A percentile compares a stretch with the other conserved stretches of the same genome.
Evolutionary conservation across 2,113 vertebrate genomes (phyloP).

Genomic region (Oryzias curvinotus): DNA sequence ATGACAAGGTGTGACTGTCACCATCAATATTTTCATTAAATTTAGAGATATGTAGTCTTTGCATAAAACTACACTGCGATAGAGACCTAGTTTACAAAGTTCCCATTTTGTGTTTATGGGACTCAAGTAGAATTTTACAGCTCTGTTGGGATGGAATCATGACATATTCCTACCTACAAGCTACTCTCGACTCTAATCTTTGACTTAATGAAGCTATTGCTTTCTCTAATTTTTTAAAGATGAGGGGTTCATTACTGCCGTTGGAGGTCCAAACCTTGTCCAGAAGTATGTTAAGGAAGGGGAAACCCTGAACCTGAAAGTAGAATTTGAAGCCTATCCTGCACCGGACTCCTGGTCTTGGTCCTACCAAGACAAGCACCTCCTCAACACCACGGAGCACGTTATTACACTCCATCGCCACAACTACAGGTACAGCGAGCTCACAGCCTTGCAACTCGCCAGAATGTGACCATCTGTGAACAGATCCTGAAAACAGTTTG

Average conservation of each 20-base stretch:
- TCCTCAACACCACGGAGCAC: slow-evolving; percentile 89
- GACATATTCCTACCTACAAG: no score
- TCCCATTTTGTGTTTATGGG: no score
- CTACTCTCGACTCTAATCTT: no score
- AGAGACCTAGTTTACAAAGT: no score
- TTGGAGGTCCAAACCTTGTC: slow-evolving; percentile 76
- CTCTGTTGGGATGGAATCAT: no score
- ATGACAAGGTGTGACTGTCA: no score
- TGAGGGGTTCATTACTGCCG: slow-evolving; percentile 84
- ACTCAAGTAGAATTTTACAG: no score
- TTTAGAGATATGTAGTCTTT: no score
- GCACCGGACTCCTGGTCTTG: slow-evolving; percentile 79
- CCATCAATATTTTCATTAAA: no score
- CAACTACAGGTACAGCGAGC: slow-evolving; percentile 83
- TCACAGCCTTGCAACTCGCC: not conserved
- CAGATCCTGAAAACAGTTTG: slow-evolving; percentile 1
- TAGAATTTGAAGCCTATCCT: slow-evolving; percentile 89
- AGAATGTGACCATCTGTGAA: not conserved
- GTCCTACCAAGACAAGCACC: slow-evolving; percentile 82
- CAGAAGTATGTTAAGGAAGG: slow-evolving; percentile 86
- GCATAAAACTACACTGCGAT: no score
- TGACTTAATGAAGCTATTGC: no score
- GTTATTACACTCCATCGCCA: slow-evolving; percentile 80
- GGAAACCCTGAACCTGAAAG: slow-evolving; percentile 85
- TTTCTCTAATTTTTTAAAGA: slow-evolving; percentile 65